Base-by-base conservation (phyloP, 2,113 vertebrate genomes). In the Colius striatus region DNA sequence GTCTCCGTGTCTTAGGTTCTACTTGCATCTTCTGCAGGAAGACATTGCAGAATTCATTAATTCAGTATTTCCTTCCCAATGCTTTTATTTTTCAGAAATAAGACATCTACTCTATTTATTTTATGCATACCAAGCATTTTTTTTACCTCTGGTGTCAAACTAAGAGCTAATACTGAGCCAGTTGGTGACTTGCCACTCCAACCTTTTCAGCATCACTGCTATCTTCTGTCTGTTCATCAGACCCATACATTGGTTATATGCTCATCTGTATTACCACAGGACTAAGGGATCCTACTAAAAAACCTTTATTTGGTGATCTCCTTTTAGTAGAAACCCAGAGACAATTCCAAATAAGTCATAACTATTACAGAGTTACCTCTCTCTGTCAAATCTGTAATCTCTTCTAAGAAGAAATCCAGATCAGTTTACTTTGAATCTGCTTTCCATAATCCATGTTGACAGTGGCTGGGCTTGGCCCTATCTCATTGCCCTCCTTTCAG, bases 381-480 rank as follows among this genome's bases (percentile, higher is more conserved):
- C 5, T 38, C 65, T 66, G 26, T 25, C 51, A 54, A 30, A 34
- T 20, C 55, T 32, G 26, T 22, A 11, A 38, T 50, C 17, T 16
- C 18, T 13, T 3, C 2, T 13, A 9, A 16, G 29, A 73, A 19
- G 9, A 27, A 79, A 65, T 36, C 7, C 13, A 32, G 71, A 23
- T 4, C 36, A 32, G 60, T 45, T 74, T 58, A 25, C 43, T 14
- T 36, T 13, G 47, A 14, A 13, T 23, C 53, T 29, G 36, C 29
- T 45, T 13, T 32, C n/a, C 13, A 3, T 7, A 25, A 22, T 13
- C 66, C 11, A 0, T 6, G 11, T 53, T n/a, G 51, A 8, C 2
- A 19, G 8, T 55, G 26, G 36, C 32, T 14, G 13, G 45, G 47
- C 32, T 4, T 9, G 32, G 26, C 14, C 17, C 21, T 18, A 7